Evolutionary conservation across 1,140 invertebrate genomes (phyloP).

Genomic region (Bombyx mandarina): DNA sequence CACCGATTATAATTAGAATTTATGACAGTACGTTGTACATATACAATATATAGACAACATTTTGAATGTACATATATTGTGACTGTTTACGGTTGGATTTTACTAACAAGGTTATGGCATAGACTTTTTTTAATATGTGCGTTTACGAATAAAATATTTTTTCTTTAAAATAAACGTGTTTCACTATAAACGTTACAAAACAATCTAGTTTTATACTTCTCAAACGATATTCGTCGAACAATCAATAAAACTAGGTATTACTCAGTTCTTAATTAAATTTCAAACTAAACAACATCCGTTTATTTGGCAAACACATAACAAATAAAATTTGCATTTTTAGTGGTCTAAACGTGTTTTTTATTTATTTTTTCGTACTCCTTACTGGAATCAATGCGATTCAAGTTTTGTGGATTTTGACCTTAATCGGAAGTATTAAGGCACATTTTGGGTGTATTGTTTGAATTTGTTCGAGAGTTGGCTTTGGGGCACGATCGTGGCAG

Average conservation of each 20-base stretch:
- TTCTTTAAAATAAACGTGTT: too few species aligned
- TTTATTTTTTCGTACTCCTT: conserved; percentile 63
- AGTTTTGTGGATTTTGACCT: conserved; percentile 18
- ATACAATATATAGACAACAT: conserved; percentile 13
- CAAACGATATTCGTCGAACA: too few species aligned
- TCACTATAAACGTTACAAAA: too few species aligned
- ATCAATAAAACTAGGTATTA: background rate
- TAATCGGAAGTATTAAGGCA: conserved; percentile 23
- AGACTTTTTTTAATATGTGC: conserved; percentile 21
- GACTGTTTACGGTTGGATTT: conserved; percentile 34
- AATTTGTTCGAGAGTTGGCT: conserved; percentile 27
- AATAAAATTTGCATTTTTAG: conserved; percentile 56
- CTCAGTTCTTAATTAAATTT: background rate
- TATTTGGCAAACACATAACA: conserved; percentile 44
- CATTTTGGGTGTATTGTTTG: conserved; percentile 10
- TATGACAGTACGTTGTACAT: conserved; percentile 36
- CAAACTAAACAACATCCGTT: background rate
- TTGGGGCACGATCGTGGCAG: conserved; percentile 56
- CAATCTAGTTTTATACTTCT: background rate
- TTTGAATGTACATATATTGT: conserved; percentile 30
- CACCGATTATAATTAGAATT: conserved; percentile 63
- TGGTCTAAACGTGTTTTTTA: conserved; percentile 29
- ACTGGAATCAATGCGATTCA: conserved; percentile 14
- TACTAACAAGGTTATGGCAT: conserved; percentile 45
- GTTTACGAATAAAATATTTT: too few species aligned